phyloP scores from a whole-genome alignment of 1,140 invertebrate genomes.

The Berghia stephanieae region DNA sequence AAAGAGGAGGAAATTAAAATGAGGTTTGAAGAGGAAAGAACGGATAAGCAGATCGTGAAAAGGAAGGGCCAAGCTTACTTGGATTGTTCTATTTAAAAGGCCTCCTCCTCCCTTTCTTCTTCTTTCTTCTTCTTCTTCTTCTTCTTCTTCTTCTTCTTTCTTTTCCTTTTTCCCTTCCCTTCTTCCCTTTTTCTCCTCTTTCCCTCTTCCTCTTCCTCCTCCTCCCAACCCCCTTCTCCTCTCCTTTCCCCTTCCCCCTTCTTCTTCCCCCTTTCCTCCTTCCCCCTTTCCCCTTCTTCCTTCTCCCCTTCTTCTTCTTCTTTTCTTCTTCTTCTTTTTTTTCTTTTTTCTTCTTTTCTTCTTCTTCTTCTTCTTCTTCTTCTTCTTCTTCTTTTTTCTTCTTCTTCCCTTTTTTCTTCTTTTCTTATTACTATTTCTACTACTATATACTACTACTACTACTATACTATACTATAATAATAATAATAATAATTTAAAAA shows the following conservation, averaged over 20 bases:
- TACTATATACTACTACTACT: not conserved
- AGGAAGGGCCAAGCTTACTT: not conserved
- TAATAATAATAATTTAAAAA: no score
- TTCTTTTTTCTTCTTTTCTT: not conserved
- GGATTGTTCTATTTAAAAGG: not conserved
- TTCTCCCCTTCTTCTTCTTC: no score
- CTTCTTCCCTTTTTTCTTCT: not conserved
- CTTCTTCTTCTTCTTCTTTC: not conserved
- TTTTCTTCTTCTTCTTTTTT: not conserved
- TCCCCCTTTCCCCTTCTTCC: not conserved
- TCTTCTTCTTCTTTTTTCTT: not conserved
- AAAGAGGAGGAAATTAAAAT: no score
- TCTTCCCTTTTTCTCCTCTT: constrained; percentile 17
- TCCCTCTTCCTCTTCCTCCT: no score
- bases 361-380: not conserved
- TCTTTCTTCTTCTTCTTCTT: not conserved
- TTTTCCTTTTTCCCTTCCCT: no score
- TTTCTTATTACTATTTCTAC: not conserved
- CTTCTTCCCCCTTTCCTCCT: not conserved
- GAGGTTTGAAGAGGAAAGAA: no score
- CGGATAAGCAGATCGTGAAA: no score
- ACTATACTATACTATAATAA: no score
- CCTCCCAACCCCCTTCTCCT: not conserved
- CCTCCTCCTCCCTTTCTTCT: not conserved
- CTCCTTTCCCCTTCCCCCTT: not conserved